phyloP scores from a whole-genome alignment of 2,797 vertebrate genomes.

The Kryptopterus vitreolus region DNA sequence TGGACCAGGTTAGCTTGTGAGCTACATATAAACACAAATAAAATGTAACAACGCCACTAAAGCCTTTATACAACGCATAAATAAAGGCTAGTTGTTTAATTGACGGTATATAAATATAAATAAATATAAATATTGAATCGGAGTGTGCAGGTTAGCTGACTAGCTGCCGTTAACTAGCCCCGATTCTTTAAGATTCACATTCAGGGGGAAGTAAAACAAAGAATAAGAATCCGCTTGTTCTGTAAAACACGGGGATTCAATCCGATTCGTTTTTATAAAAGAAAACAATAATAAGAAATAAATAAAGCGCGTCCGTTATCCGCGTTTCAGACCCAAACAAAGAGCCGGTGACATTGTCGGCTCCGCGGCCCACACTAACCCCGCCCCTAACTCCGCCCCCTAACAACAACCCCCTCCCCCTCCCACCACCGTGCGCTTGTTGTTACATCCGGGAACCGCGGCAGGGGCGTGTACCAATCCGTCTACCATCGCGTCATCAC shows the following conservation, averaged over 20 bases:
- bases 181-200: background rate
- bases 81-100: background rate
- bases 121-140: background rate
- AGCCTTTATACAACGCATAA: no score
- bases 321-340: conserved; percentile 21
- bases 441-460: conserved; percentile 58
- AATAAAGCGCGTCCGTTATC: background rate
- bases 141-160: background rate
- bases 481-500: background rate
- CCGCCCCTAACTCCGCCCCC: background rate
- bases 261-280: background rate
- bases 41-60: background rate
- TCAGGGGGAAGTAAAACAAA: background rate
- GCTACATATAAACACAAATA: background rate
- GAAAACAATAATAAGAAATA: background rate
- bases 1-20: background rate
- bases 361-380: conserved; percentile 23
- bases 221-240: no score
- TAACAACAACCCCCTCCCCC: no score
- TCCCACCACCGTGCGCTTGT: conserved; percentile 48
- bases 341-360: conserved; percentile 39
- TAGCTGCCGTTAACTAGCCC: background rate
- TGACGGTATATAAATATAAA: no score
- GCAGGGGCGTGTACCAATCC: background rate
- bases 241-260: background rate